phyloP scores from a whole-genome alignment of 2,797 vertebrate genomes.

The Phylloscopus collybita region DNA sequence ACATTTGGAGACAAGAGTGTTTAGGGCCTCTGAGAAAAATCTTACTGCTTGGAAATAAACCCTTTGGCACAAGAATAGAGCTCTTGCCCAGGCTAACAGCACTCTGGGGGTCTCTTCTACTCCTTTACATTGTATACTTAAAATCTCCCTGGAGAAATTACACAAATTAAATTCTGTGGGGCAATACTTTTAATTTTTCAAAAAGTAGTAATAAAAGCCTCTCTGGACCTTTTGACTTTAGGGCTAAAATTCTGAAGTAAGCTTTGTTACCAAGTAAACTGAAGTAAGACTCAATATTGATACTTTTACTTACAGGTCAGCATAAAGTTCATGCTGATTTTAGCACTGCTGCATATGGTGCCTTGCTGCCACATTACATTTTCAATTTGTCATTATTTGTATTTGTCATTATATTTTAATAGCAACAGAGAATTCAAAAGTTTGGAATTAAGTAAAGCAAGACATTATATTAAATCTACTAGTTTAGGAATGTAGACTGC shows the following conservation, averaged over 20 bases:
- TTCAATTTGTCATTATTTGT: background rate
- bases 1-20: background rate
- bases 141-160: background rate
- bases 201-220: background rate
- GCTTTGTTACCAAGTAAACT: background rate
- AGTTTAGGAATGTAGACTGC: background rate
- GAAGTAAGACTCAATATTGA: background rate
- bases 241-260: background rate
- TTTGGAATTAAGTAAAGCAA: background rate
- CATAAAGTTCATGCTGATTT: background rate
- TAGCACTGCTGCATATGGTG: background rate
- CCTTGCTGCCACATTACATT: background rate
- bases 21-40: conserved; percentile 9
- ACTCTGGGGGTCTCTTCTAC: background rate
- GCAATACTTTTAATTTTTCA: background rate
- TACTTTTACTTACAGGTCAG: background rate
- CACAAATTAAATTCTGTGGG: background rate
- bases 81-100: background rate
- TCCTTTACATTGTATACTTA: background rate
- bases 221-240: background rate
- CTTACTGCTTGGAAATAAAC: background rate
- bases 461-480: background rate
- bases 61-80: background rate
- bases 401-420: background rate
- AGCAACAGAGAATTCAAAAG: background rate